Base-by-base conservation (phyloP, 1,140 invertebrate genomes). In the Drosophila neocordata region DNA sequence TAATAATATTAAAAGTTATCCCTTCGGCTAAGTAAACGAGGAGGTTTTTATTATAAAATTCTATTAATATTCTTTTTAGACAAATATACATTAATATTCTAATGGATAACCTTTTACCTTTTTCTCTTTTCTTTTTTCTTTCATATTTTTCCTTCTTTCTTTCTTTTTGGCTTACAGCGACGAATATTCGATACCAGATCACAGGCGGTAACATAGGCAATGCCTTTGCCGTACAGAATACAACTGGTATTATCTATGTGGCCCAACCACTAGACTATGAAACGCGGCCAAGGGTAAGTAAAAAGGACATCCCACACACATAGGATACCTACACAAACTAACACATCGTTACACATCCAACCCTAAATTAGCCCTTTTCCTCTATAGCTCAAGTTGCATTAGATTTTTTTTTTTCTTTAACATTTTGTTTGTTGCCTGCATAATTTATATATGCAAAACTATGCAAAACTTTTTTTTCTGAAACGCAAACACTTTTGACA, bases 131-230 rank as follows among this genome's bases (percentile, higher is more conserved):
- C 7, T 7, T 34, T 22, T 53, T 41, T 57, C 7, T 60, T 20
- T 69, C n/a, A n/a, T n/a, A n/a, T n/a, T n/a, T n/a, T n/a, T n/a
- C n/a, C n/a, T n/a, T n/a, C n/a, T 6, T 7, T 34, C 20, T 53
- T 41, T 57, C 7, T 60, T 20, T 69, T n/a, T 44, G 38, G 8
- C 37, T 93, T 93, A n/a, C 92, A 96, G 95, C 95, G 75, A 95
- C 95, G 76, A 93, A 93, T 91, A 95, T 96, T 91, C 94, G 94
- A 77, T 96, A 96, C 92, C 94, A 95, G 91, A 96, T 96, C 75
- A 95, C 94, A 65, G 94, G 94, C 90, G 95, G 95, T 84, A 96
- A 96, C 92, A 93, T 95, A 85, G 95, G 95, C 66, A 95, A 95
- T 82, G 94, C 95, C 18, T 96, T 96, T 90, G 95, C 94, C 38